Evolutionary conservation across 37 sponge, comb jelly and placozoan genomes (phyloP).

Genomic region (Beroe ovata): DNA sequence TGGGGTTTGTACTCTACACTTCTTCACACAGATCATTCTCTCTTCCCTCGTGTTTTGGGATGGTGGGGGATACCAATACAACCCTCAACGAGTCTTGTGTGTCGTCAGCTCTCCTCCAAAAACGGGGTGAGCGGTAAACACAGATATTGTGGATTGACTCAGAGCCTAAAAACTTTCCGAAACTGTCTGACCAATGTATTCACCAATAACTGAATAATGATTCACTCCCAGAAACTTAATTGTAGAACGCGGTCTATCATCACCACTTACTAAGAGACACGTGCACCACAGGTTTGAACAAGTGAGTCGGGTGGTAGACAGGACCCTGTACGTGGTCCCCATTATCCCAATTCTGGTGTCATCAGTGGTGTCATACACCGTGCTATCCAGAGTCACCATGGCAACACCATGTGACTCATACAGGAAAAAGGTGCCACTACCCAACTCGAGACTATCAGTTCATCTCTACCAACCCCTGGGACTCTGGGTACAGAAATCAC

Average conservation of each 20-base stretch:
- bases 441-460: not conserved
- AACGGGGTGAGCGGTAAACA: not conserved
- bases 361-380: not conserved
- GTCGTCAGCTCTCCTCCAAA: not conserved
- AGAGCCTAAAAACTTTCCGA: too few species aligned
- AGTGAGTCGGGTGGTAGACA: not conserved
- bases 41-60: slow-evolving; percentile 58
- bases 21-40: slow-evolving; percentile 11
- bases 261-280: too few species aligned
- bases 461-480: not conserved
- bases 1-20: not conserved
- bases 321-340: not conserved
- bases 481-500: not conserved
- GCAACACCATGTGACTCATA: not conserved
- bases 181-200: too few species aligned
- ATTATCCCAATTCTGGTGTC: slow-evolving; percentile 13
- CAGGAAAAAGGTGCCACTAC: not conserved
- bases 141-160: not conserved
- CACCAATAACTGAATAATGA: too few species aligned
- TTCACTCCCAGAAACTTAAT: too few species aligned
- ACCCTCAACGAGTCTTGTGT: not conserved
- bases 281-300: not conserved
- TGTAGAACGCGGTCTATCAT: too few species aligned
- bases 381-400: not conserved
- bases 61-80: slow-evolving; percentile 13